phyloP scores from a whole-genome alignment of 2,797 vertebrate genomes.

The Siniperca scherzeri region DNA sequence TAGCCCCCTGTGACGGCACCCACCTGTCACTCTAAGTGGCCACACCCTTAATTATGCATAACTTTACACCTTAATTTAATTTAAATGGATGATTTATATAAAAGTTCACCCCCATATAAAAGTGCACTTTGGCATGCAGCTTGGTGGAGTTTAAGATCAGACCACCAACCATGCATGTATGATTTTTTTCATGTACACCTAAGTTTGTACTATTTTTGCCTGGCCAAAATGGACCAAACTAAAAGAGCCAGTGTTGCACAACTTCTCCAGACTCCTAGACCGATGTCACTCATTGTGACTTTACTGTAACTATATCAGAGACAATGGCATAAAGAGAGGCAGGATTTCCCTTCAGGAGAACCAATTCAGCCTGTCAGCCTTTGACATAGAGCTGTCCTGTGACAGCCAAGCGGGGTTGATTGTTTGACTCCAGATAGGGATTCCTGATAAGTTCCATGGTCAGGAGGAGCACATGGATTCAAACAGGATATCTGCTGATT shows the following conservation, averaged over 20 bases:
- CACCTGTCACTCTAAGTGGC: too few species aligned
- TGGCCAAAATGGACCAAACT: background rate
- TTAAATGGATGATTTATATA: too few species aligned
- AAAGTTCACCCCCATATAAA: too few species aligned
- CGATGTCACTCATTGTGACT: conserved; percentile 15
- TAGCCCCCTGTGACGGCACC: too few species aligned
- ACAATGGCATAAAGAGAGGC: background rate
- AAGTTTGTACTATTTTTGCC: background rate
- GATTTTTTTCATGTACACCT: background rate
- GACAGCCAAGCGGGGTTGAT: conserved; percentile 38
- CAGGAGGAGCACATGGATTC: conserved; percentile 18
- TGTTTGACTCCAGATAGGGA: conserved; percentile 56
- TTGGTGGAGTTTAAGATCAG: background rate
- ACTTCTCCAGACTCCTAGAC: background rate
- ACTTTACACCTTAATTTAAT: too few species aligned
- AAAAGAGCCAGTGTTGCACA: background rate
- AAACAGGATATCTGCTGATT: conserved; percentile 16
- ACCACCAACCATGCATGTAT: background rate
- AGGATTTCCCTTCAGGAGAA: conserved; percentile 41
- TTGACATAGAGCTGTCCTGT: conserved; percentile 24
- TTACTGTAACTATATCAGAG: conserved; percentile 20
- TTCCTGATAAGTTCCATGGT: conserved; percentile 45
- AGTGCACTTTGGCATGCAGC: background rate
- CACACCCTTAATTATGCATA: too few species aligned
- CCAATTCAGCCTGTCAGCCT: conserved; percentile 34